Conservation (phyloP, 2,113 vertebrate species). For the Onychostoma macrolepis region DNA sequence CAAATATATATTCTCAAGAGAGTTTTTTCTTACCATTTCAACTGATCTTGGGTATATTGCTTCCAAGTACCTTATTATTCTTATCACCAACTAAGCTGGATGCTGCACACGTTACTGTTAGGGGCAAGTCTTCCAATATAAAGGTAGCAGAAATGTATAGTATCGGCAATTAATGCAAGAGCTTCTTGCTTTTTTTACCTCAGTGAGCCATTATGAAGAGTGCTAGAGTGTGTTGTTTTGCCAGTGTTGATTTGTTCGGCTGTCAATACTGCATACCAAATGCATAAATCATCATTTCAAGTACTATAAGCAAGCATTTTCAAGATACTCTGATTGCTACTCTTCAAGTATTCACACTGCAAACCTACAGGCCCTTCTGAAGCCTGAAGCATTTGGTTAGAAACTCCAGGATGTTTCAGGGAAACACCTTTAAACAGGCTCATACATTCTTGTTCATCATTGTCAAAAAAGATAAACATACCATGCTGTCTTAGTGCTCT, state of each 20-base stretch:
- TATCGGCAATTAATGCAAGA: conserved; percentile 28
- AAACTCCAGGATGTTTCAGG: conserved; percentile 18
- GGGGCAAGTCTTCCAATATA: neutral
- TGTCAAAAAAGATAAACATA: conserved; percentile 17
- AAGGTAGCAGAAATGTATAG: neutral
- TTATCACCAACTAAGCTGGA: neutral
- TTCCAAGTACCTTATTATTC: neutral
- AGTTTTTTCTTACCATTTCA: neutral
- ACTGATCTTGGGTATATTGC: conserved; percentile 1
- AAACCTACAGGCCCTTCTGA: neutral
- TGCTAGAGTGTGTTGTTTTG: conserved; percentile 29
- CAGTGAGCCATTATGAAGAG: conserved; percentile 14
- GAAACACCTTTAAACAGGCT: neutral
- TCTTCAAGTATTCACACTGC: neutral
- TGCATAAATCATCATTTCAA: conserved; percentile 29
- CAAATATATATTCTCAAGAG: neutral
- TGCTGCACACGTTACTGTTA: neutral
- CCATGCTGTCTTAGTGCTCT: neutral
- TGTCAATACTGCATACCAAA: neutral
- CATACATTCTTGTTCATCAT: neutral
- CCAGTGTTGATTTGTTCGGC: conserved; percentile 6
- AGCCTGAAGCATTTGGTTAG: conserved; percentile 3
- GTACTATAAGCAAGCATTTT: neutral
- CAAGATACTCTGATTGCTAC: neutral
- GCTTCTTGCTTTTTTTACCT: neutral